A percentile compares a stretch with the other conserved stretches of the same genome.
Evolutionary conservation across 2,113 vertebrate species (phyloP).

Genomic region (Pheucticus melanocephalus): DNA sequence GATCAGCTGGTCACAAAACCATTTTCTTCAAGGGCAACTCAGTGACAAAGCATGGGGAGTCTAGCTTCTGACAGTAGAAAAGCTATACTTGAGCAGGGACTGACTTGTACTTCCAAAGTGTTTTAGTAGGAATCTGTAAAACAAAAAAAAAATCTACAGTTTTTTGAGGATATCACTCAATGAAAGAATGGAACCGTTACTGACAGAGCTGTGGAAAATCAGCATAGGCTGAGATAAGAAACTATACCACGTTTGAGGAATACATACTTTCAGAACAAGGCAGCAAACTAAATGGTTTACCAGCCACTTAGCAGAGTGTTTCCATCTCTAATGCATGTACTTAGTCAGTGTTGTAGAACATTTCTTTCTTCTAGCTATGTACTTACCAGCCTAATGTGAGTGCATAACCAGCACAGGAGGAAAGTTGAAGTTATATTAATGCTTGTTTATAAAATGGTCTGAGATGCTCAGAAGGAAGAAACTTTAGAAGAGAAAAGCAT

Average conservation of each 20-base stretch:
- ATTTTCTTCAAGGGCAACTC: not conserved
- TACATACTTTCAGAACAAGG: not conserved
- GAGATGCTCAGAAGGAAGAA: not conserved
- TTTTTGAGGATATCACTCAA: not conserved
- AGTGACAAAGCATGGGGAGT: not conserved
- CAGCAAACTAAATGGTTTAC: not conserved
- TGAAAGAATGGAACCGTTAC: not conserved
- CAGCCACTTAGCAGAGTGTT: not conserved
- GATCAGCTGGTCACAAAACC: not conserved
- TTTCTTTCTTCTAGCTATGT: not conserved
- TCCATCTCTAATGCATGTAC: not conserved
- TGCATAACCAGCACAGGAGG: not conserved
- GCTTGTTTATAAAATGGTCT: not conserved
- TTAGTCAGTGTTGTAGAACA: not conserved
- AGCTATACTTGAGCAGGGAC: not conserved
- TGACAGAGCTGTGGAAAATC: not conserved
- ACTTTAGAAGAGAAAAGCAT: not conserved
- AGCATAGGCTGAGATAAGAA: not conserved
- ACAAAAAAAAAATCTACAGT: fast-evolving
- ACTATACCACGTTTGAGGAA: not conserved
- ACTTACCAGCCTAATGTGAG: not conserved
- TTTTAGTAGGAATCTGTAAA: not conserved
- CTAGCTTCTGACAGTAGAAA: not conserved
- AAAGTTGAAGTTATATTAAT: not conserved
- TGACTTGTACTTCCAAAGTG: not conserved